Conservation (phyloP, 2,888 invertebrate species). For the Eucera pruinosa region DNA sequence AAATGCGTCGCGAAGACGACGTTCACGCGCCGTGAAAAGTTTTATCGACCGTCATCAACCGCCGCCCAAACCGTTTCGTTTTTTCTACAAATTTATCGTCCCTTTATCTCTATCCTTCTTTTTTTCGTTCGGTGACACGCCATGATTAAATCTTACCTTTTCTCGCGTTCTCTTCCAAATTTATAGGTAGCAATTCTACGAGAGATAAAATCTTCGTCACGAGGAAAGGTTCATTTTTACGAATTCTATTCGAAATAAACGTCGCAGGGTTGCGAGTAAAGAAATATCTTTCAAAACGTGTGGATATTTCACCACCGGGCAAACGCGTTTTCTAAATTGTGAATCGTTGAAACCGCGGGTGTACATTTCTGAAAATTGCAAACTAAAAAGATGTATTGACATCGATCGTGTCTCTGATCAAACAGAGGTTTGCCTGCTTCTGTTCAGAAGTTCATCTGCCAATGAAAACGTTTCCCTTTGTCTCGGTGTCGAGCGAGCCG, state of each 20-base stretch:
- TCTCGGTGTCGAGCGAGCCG: background rate
- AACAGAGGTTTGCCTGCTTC: background rate
- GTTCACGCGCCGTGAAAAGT: conserved; percentile 58
- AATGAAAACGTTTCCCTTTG: conserved; percentile 15
- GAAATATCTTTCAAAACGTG: no score
- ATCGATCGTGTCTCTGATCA: background rate
- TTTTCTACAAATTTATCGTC: conserved; percentile 16
- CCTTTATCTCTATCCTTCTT: background rate
- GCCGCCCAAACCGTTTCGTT: conserved; percentile 30
- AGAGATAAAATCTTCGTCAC: no score
- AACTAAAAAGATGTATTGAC: background rate
- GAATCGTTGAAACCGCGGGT: background rate
- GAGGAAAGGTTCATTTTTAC: no score
- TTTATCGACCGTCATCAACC: conserved; percentile 55
- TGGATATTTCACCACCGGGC: no score
- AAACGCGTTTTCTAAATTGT: background rate
- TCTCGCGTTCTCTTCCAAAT: background rate
- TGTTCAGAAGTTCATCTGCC: background rate
- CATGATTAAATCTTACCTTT: background rate
- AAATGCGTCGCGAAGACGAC: conserved; percentile 48
- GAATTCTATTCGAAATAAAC: no score
- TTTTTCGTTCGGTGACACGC: background rate
- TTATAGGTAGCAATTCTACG: background rate
- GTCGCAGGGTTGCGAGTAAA: no score
- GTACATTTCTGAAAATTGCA: background rate